Percentiles rank a stretch among this genome's conserved stretches.
phyloP scores from a whole-genome alignment of 2,113 vertebrate species.

The Amphilophus citrinellus region DNA sequence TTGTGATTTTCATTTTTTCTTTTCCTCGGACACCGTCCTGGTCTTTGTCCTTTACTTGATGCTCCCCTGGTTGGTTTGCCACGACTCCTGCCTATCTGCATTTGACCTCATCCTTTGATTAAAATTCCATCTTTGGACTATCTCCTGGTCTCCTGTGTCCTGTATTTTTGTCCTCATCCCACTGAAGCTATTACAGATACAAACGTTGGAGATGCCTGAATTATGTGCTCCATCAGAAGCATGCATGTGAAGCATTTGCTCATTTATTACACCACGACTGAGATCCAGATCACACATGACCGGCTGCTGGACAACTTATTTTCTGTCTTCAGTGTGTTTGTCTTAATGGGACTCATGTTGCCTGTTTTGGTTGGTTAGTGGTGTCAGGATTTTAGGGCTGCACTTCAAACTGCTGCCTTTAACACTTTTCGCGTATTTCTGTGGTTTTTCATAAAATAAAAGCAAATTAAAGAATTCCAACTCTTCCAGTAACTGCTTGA shows the following conservation, averaged over 20 bases:
- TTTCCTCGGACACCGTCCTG: neutral
- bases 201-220: neutral
- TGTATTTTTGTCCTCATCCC: too few species aligned
- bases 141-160: neutral
- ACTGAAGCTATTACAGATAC: neutral
- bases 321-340: neutral
- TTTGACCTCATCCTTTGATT: neutral
- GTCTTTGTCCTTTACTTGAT: neutral
- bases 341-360: too few species aligned
- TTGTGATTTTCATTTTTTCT: too few species aligned
- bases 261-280: accelerated
- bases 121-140: neutral
- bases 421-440: neutral
- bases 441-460: neutral
- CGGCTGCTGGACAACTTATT: neutral
- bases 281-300: neutral
- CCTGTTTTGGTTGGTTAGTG: neutral
- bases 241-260: too few species aligned
- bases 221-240: neutral
- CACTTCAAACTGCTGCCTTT: neutral
- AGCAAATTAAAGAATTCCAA: neutral
- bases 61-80: neutral
- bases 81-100: neutral
- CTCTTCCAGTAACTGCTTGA: neutral
- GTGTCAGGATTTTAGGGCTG: neutral